These are phyloP conservation scores for Chloroceryle amazona DNA, from an alignment of 2,797 vertebrate genomes.

Conservation along the genomic window DNA sequence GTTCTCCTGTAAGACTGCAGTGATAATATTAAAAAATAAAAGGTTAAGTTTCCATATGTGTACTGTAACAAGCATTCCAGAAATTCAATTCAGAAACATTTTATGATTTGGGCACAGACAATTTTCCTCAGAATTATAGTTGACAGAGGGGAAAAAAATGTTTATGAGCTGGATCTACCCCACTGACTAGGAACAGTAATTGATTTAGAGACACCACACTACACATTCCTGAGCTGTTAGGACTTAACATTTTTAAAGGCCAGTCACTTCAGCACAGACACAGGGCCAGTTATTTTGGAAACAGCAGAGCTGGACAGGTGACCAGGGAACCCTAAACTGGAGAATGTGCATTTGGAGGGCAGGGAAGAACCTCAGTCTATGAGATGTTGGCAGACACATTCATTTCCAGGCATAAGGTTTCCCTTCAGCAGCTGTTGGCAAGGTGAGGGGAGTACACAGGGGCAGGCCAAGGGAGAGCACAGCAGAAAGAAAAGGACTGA, in stretches of 20 bases:
- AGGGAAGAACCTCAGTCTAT: neutral
- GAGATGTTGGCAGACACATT: neutral
- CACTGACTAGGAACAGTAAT: neutral
- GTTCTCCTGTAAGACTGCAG: neutral
- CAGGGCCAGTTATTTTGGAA: neutral
- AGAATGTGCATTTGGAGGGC: neutral
- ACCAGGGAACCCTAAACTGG: neutral
- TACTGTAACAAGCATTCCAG: neutral
- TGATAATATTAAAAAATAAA: neutral
- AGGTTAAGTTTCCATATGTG: neutral
- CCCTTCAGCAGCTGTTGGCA: neutral
- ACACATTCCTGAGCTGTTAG: neutral
- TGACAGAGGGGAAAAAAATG: neutral
- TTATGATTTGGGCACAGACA: neutral
- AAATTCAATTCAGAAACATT: neutral
- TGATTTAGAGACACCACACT: slow-evolving; percentile 21
- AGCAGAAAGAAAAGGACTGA: neutral
- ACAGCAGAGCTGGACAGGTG: neutral
- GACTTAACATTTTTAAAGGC: neutral
- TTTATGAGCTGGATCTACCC: neutral
- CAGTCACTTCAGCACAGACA: neutral
- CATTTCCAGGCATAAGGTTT: neutral
- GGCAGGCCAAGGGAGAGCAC: neutral
- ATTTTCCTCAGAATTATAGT: neutral
- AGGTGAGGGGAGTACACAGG: neutral